Conservation (phyloP, 1,140 invertebrate genomes). For the Orius insidiosus region DNA sequence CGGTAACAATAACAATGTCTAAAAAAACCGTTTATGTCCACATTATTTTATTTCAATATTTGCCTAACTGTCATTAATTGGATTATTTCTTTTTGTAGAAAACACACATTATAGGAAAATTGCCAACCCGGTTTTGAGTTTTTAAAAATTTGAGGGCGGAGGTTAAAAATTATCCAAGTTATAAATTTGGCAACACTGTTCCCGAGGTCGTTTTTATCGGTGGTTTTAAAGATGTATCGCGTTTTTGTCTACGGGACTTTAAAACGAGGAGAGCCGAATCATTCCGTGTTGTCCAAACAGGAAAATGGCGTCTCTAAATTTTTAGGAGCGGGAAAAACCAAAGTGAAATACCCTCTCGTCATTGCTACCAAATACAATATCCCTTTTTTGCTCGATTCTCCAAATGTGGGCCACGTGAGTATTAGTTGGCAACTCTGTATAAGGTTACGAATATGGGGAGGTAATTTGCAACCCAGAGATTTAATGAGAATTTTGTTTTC, state of each 20-base stretch:
- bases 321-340: constrained; percentile 46
- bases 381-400: constrained; percentile 59
- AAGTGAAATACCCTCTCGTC: constrained; percentile 58
- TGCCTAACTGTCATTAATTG: no score
- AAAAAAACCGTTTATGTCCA: no score
- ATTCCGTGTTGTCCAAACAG: constrained; percentile 45
- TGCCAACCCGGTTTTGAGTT: no score
- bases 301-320: constrained; percentile 51
- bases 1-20: no score
- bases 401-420: constrained; percentile 40
- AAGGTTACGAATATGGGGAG: no score
- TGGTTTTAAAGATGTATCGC: constrained; percentile 33
- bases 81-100: no score
- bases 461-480: no score
- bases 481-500: background rate
- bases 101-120: no score
- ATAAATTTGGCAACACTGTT: no score
- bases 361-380: constrained; percentile 79
- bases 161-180: no score
- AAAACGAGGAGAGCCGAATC: constrained; percentile 72
- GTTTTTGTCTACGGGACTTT: constrained; percentile 86
- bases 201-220: background rate
- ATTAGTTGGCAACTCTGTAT: background rate
- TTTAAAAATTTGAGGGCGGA: no score
- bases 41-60: no score